Evolutionary conservation across 2,113 vertebrate genomes (phyloP).

Genomic region (Eira barbara): DNA sequence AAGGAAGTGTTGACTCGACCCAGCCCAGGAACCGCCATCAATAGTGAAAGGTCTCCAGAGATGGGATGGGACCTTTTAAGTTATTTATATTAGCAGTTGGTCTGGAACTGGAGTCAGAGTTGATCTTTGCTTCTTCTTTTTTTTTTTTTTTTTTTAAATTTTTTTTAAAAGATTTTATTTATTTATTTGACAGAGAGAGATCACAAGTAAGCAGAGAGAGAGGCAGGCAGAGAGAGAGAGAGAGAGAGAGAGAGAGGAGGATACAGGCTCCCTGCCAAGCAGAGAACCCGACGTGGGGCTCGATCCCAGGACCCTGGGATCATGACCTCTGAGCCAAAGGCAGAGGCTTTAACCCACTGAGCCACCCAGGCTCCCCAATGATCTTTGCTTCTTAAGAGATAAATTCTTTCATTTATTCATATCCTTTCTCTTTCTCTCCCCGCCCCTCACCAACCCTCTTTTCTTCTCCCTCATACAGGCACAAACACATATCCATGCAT

Average conservation of each 20-base stretch:
- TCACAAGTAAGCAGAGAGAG: too few relatives aligned
- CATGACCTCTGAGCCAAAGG: too few relatives aligned
- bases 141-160: too few relatives aligned
- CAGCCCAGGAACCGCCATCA: background rate
- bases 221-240: too few relatives aligned
- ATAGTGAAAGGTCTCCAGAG: constrained; percentile 12
- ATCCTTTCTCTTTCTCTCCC: background rate
- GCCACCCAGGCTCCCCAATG: background rate
- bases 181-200: too few relatives aligned
- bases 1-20: constrained; percentile 42
- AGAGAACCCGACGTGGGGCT: too few relatives aligned
- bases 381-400: background rate
- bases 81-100: constrained; percentile 22
- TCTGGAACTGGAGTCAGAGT: background rate
- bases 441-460: too few relatives aligned
- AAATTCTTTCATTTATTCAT: constrained; percentile 7
- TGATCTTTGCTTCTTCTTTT: background rate
- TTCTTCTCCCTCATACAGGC: rapidly evolving
- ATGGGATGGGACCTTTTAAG: background rate
- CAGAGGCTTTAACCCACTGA: too few relatives aligned
- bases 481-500: background rate
- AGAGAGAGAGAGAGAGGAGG: too few relatives aligned
- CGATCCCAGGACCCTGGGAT: too few relatives aligned
- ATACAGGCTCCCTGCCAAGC: too few relatives aligned
- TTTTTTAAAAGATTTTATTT: too few relatives aligned